Evolutionary conservation across 1,140 invertebrate genomes (phyloP), one percentile per base, ranked within the genome.

Genomic region (Drosophila repletoides): DNA sequence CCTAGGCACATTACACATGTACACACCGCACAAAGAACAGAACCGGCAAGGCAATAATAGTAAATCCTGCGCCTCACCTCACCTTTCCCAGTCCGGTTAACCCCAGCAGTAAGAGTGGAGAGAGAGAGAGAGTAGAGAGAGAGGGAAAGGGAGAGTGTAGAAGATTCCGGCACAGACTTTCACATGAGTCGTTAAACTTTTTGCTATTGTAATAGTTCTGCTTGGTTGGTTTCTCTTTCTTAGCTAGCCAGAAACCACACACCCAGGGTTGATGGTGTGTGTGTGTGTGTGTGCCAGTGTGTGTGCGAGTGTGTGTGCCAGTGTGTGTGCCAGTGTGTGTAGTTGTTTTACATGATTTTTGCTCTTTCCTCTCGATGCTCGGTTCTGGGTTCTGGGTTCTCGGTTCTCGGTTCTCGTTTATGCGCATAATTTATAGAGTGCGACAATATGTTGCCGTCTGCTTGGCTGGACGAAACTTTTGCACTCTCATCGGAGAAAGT

Each of bases 361-460:
- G 33, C 26, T 22, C 36, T 45, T 33, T 51, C 48, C 31, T 26
- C 21, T 45, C 21, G 15, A 34, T 9, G 26, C 46, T 76, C 34
- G 41, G 12, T 15, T 36, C 36, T 31, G 19, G 31, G 24, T 22
- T 46, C 15, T 59, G 22, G 3, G 4, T 21, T 43, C 45, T 59
- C 29, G 9, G 22, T 24, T 17, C 51, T 26, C 28, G 36, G 12
- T 48, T 55, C 67, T 86, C 52, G 59, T 76, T 86, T 86, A 76
- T 86, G 80, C 80, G 67, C 80, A 86, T 86, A 86, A 86, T 86
- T 86, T 86, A 86, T 86, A 69, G 80, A 73, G 81, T 87, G 81
- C 72, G 64, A 87, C 76, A 86, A 87, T 87, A 86, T 86, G 81
- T 86, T 86, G 80, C 51, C 68, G 58, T 53, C 53, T 67, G 72